These are phyloP conservation scores for Otolemur garnettii DNA, from an alignment of 2,113 vertebrate species.

Conservation along the genomic window DNA sequence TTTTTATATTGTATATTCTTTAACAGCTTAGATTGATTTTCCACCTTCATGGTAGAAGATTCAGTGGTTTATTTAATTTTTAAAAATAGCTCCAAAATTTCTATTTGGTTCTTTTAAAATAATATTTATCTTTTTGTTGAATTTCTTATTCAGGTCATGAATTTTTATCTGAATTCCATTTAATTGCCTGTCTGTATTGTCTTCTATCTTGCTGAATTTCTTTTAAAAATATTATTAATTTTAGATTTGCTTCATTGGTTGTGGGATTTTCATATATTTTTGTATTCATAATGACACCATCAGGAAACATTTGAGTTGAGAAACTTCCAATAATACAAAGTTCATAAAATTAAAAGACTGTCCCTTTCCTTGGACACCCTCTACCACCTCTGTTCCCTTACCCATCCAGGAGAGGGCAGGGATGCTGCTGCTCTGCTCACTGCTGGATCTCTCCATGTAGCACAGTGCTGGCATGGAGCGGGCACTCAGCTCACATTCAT, in stretches of 20 bases:
- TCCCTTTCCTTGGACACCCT: fast-evolving
- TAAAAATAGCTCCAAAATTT: not conserved
- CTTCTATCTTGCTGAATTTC: not conserved
- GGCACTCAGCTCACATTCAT: fast-evolving
- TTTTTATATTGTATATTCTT: not conserved
- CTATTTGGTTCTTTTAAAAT: not conserved
- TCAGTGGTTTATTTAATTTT: too few relatives aligned
- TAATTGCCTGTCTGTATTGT: not conserved
- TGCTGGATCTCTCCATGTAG: too few relatives aligned
- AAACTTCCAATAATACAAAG: not conserved
- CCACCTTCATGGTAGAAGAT: not conserved
- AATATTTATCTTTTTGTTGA: not conserved
- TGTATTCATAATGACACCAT: not conserved
- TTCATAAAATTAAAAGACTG: not conserved
- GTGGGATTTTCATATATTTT: not conserved
- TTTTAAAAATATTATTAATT: not conserved
- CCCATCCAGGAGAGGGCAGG: not conserved
- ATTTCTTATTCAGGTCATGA: not conserved
- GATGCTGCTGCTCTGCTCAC: not conserved
- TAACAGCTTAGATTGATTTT: not conserved
- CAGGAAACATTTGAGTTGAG: not conserved
- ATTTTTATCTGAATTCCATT: not conserved
- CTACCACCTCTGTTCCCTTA: fast-evolving
- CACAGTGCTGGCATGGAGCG: not conserved
- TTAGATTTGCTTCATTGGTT: not conserved